These are phyloP conservation scores for Hypselothyrea guttata DNA, from an alignment of 2,888 invertebrate genomes.

Conservation along the genomic window DNA sequence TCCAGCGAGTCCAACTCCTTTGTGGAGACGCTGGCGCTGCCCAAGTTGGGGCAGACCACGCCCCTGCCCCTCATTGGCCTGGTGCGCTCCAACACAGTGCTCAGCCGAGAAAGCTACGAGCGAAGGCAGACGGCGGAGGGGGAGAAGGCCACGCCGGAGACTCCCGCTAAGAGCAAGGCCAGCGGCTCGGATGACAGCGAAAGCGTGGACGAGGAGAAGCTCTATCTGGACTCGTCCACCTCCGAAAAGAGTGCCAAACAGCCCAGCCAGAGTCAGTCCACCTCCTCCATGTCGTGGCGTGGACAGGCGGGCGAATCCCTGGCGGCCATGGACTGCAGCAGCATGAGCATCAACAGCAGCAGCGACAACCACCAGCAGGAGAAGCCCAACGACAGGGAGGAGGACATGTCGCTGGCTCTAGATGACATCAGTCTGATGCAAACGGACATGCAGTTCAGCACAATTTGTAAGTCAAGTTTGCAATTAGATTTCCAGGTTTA, in stretches of 20 bases:
- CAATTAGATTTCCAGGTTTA: too few species aligned
- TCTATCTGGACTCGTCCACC: constrained; percentile 86
- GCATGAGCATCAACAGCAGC: constrained; percentile 84
- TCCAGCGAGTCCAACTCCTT: constrained; percentile 81
- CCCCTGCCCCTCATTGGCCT: constrained; percentile 80
- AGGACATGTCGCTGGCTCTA: constrained; percentile 68
- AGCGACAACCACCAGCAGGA: constrained; percentile 56
- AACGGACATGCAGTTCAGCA: constrained; percentile 78
- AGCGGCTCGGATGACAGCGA: constrained; percentile 82
- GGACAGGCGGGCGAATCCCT: constrained; percentile 86
- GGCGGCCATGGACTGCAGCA: constrained; percentile 84
- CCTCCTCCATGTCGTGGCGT: constrained; percentile 81
- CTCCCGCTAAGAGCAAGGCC: constrained; percentile 32
- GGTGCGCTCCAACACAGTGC: constrained; percentile 80
- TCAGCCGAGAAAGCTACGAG: constrained; percentile 78
- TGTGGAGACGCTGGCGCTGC: constrained; percentile 81
- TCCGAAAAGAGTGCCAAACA: constrained; percentile 83
- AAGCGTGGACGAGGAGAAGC: constrained; percentile 86
- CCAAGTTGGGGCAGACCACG: constrained; percentile 78
- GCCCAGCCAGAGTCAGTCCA: constrained; percentile 64
- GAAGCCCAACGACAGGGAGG: constrained; percentile 39
- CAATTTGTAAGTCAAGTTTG: constrained; percentile 80
- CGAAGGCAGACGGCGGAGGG: constrained; percentile 41
- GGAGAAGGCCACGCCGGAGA: constrained; percentile 11
- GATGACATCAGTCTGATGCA: constrained; percentile 76